Evolutionary conservation across 1,140 invertebrate species (phyloP), one percentile per base, ranked within the genome.

Genomic region (Brachionus calyciflorus): DNA sequence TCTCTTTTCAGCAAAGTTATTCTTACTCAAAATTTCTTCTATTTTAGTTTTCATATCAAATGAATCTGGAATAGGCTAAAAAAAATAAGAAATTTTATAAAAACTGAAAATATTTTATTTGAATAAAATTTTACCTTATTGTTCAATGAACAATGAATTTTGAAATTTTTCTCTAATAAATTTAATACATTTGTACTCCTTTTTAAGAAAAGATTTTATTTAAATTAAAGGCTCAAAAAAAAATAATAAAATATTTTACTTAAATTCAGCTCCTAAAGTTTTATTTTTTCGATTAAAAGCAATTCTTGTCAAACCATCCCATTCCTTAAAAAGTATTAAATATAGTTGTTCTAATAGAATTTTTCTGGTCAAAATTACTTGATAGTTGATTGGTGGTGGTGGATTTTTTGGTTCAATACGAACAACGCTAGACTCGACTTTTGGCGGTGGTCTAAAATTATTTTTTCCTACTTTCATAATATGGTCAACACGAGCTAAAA

Each of bases 391-490:
- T 10, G 93, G 90, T 28, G 96, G 96, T 40, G 94, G 93, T 55
- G 96, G 97, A 88, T 96, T 96, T 82, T 90, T 89, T 4, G 96
- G 96, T 84, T 99, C 96, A 82, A 99, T 90, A 81, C 97, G 87
- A 0, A 99, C 94, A n/a, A 99, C 96, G 87, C 91, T 93, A 0
- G 95, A 98, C 85, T 99, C 97, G 0, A 99, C 94, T 88, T 87
- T 98, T 40, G 96, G 96, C 44, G 97, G 96, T 46, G 97, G 97
- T 79, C 91, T 88, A 81, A 99, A 99, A 85, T 99, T 99, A 85
- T 98, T 98, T 85, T 96, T 96, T 6, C 94, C 93, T 82, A 92
- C 93, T 88, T 98, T 98, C 92, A 99, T 98, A 17, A 99, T 84
- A 87, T 96, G 91, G 84, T 98, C 93, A 21, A 99, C 94, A 81